Conservation (phyloP, 2,113 vertebrate genomes). For the Nothocercus nigrocapillus region DNA sequence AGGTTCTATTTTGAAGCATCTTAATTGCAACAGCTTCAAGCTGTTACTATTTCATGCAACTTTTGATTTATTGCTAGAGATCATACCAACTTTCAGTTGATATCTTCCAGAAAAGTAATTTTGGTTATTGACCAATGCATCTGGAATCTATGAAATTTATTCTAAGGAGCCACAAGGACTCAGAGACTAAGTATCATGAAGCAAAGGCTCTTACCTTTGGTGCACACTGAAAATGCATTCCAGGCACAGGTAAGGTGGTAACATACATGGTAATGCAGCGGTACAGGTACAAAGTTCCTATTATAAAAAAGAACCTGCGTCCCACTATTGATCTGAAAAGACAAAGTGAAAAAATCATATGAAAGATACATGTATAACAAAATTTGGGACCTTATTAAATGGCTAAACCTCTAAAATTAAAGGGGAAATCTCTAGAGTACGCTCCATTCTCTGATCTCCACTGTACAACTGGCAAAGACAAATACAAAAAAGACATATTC, state of each 20-base stretch:
- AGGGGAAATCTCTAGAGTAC: no score
- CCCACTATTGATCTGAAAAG: constrained; percentile 89
- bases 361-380: neutral
- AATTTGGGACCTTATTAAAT: fast-evolving
- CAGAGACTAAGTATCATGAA: neutral
- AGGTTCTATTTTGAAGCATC: neutral
- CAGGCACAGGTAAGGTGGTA: constrained; percentile 95
- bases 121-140: neutral
- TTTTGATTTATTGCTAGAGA: neutral
- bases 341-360: neutral
- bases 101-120: neutral
- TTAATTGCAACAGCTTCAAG: neutral
- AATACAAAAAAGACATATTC: neutral
- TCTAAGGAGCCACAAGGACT: neutral
- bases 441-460: neutral
- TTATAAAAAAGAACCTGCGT: constrained; percentile 94
- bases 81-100: no score
- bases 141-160: neutral
- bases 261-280: constrained; percentile 97
- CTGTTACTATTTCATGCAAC: neutral
- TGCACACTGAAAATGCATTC: constrained; percentile 95
- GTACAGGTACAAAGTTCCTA: constrained; percentile 95
- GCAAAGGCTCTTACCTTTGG: constrained; percentile 85
- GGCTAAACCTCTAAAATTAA: neutral
- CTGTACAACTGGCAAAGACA: neutral